Conservation (phyloP, 2,113 vertebrate species). For the Lucifuga dentata region DNA sequence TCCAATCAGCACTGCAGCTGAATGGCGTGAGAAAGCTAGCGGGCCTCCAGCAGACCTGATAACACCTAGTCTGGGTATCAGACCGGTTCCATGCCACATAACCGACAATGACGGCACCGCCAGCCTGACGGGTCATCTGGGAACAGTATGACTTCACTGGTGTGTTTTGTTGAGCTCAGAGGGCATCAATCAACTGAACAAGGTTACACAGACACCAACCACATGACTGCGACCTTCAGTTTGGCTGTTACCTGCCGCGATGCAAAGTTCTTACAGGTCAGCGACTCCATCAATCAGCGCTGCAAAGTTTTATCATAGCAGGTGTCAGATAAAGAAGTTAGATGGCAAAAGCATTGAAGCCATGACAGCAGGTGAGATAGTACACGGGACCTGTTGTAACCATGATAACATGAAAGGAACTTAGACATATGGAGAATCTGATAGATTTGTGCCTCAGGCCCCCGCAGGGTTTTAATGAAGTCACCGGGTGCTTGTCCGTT, state of each 20-base stretch:
- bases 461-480: conserved; percentile 72
- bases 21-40: conserved; percentile 73
- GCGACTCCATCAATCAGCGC: conserved; percentile 30
- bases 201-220: conserved; percentile 47
- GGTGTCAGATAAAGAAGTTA: conserved; percentile 57
- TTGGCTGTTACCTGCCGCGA: conserved; percentile 15
- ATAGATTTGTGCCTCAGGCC: conserved; percentile 42
- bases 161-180: conserved; percentile 36
- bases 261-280: conserved; percentile 7
- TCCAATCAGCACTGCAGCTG: conserved; percentile 62
- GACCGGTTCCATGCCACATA: conserved; percentile 22
- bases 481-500: conserved; percentile 59
- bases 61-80: conserved; percentile 57
- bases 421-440: conserved; percentile 48
- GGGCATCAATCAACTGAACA: conserved; percentile 55
- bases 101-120: conserved; percentile 15
- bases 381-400: conserved; percentile 52
- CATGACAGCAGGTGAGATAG: conserved; percentile 21
- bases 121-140: conserved; percentile 41
- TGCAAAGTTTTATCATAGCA: conserved; percentile 34
- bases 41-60: conserved; percentile 55
- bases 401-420: conserved; percentile 61
- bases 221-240: conserved; percentile 46
- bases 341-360: conserved; percentile 34
- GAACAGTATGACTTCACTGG: conserved; percentile 58